phyloP scores from a whole-genome alignment of 2,888 invertebrate genomes.

The Norana najaformis region DNA sequence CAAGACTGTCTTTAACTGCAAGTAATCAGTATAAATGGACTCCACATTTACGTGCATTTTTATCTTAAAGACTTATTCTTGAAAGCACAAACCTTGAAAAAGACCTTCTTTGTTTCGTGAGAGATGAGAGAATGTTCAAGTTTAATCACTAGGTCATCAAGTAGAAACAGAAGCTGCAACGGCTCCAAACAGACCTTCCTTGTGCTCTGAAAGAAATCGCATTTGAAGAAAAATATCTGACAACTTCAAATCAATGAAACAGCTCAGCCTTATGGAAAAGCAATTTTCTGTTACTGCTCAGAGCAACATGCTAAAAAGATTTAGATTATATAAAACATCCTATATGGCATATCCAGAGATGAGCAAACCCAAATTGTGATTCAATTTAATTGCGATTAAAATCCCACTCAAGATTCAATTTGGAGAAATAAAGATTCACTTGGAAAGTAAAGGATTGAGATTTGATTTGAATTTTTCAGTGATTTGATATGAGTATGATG shows the following conservation, averaged over 20 bases:
- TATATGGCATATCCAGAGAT: not conserved
- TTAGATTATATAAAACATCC: not conserved
- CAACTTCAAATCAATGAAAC: not conserved
- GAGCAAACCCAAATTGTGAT: not conserved
- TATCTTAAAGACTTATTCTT: not conserved
- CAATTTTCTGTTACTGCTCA: not conserved
- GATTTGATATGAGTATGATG: not conserved
- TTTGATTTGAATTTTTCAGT: not conserved
- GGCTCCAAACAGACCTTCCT: slow-evolving; percentile 55
- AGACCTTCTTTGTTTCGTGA: not conserved
- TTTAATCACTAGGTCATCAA: slow-evolving; percentile 70
- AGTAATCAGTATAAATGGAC: not conserved
- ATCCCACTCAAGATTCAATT: not conserved
- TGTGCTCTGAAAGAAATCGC: slow-evolving; percentile 43
- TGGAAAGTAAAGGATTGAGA: not conserved
- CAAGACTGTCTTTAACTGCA: not conserved
- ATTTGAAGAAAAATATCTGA: not conserved
- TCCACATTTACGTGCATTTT: too few species aligned
- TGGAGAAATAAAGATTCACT: not conserved
- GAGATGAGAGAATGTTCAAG: slow-evolving; percentile 63
- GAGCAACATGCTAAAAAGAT: not conserved
- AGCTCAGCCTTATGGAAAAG: not conserved
- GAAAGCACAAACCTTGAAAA: not conserved
- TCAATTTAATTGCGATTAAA: not conserved
- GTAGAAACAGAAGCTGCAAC: slow-evolving; percentile 62